phyloP scores from a whole-genome alignment of 2,113 vertebrate genomes.

The Oncorhynchus clarkii region DNA sequence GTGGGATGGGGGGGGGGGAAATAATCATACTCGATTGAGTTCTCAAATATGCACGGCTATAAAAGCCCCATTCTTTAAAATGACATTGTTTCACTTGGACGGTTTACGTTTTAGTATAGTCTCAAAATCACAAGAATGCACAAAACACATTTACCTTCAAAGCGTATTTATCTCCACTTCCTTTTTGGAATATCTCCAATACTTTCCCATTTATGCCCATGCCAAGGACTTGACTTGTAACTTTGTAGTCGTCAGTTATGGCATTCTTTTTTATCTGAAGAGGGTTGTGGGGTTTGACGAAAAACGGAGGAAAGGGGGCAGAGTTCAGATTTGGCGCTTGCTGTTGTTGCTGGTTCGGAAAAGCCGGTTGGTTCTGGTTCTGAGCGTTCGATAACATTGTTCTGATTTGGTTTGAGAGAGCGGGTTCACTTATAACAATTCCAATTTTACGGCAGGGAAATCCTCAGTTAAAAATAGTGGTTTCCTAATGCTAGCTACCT shows the following conservation, averaged over 20 bases:
- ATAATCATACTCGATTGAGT: no score
- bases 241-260: slow-evolving; percentile 86
- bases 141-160: slow-evolving; percentile 73
- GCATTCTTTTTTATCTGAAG: slow-evolving; percentile 81
- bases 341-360: slow-evolving; percentile 27
- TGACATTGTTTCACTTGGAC: no score
- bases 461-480: not conserved
- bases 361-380: slow-evolving; percentile 52
- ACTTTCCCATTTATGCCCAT: slow-evolving; percentile 89
- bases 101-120: not conserved
- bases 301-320: slow-evolving; percentile 57
- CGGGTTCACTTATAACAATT: not conserved
- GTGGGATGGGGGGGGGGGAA: fast-evolving
- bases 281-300: slow-evolving; percentile 57
- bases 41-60: no score
- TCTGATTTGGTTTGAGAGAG: slow-evolving; percentile 8
- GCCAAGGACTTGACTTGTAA: slow-evolving; percentile 83
- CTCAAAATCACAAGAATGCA: not conserved
- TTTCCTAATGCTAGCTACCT: not conserved
- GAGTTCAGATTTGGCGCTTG: slow-evolving; percentile 38
- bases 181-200: slow-evolving; percentile 82
- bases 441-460: no score
- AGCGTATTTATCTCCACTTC: slow-evolving; percentile 80
- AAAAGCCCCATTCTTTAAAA: no score
- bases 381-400: slow-evolving; percentile 69